A percentile compares a stretch with the other conserved stretches of the same genome.
These are phyloP conservation scores for Dipodomys spectabilis DNA, from an alignment of 2,113 vertebrate genomes.

Conservation along the genomic window DNA sequence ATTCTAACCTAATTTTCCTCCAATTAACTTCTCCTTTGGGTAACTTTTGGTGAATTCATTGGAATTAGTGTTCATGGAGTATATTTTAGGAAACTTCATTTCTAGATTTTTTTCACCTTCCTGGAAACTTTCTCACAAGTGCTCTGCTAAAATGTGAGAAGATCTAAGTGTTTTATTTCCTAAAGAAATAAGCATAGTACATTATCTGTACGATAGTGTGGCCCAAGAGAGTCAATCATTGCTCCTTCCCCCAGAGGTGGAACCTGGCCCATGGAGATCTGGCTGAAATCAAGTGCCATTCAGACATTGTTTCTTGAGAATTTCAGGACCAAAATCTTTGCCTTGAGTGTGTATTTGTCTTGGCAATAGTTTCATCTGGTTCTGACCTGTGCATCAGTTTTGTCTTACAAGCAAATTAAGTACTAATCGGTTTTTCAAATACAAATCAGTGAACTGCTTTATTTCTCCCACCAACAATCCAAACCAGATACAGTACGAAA, in stretches of 20 bases:
- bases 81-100: neutral
- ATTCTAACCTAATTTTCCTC: neutral
- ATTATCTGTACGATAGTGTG: fast-evolving
- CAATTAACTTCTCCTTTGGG: neutral
- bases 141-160: neutral
- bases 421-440: constrained; percentile 69
- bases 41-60: neutral
- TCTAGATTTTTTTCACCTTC: neutral
- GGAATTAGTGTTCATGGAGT: neutral
- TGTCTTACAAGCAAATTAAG: constrained; percentile 52
- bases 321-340: neutral
- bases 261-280: neutral
- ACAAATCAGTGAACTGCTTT: constrained; percentile 61
- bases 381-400: neutral
- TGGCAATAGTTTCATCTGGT: neutral
- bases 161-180: neutral
- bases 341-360: neutral
- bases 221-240: neutral
- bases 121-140: neutral
- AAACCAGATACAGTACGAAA: constrained; percentile 54
- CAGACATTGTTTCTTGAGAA: neutral
- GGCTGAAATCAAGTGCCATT: neutral
- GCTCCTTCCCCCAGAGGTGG: fast-evolving
- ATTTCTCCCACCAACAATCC: constrained; percentile 54
- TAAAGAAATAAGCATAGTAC: neutral